Conservation (phyloP, 1,140 invertebrate genomes). For the Archegozetes longisetosus region DNA sequence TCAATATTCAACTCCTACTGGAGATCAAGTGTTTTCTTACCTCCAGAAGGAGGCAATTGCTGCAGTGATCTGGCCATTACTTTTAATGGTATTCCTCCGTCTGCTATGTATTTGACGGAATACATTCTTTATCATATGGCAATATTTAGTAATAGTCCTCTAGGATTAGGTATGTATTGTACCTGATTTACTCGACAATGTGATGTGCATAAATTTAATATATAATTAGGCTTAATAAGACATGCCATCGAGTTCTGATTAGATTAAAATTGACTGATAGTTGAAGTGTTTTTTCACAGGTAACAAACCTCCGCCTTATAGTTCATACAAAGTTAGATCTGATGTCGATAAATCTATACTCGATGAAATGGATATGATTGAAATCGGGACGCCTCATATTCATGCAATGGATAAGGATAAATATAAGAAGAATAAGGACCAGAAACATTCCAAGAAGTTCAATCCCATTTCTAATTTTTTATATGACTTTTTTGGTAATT, state of each 20-base stretch:
- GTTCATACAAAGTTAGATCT: neutral
- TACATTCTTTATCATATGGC: constrained; percentile 22
- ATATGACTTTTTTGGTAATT: neutral
- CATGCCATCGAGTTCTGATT: no score
- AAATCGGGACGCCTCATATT: neutral
- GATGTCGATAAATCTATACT: neutral
- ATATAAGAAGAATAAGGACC: no score
- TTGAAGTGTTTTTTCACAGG: no score
- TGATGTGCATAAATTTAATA: no score
- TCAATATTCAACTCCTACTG: constrained; percentile 23
- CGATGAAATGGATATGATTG: neutral
- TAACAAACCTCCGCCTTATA: neutral
- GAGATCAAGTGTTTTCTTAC: constrained; percentile 20
- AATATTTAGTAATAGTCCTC: constrained; percentile 16
- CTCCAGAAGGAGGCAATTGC: constrained; percentile 28
- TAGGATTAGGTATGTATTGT: constrained; percentile 18
- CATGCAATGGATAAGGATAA: neutral
- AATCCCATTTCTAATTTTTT: neutral
- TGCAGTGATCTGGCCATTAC: constrained; percentile 34
- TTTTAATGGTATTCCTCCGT: constrained; percentile 31
- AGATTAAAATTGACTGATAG: no score
- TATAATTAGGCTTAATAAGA: no score
- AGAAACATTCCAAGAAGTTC: neutral
- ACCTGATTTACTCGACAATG: no score
- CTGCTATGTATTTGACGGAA: constrained; percentile 27